Conservation (phyloP, 1,140 invertebrate genomes). For the Neelides sp. region DNA sequence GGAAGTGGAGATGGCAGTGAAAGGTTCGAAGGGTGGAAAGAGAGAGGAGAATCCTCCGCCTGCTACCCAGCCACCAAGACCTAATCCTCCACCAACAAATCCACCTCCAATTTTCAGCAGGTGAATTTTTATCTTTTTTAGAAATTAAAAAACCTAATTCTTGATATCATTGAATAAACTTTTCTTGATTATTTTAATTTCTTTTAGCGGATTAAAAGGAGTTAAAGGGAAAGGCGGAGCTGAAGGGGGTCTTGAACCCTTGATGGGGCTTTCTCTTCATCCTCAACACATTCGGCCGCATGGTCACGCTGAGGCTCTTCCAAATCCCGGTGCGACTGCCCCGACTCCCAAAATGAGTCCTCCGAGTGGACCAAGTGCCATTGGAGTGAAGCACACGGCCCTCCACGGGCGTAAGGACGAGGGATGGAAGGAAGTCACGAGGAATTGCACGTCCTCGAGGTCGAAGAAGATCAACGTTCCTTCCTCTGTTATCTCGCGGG, state of each 20-base stretch:
- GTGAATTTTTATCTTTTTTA: too few species aligned
- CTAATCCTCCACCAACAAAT: slow-evolving; percentile 2
- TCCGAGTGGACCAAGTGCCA: too few species aligned
- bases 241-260: slow-evolving; percentile 17
- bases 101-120: neutral
- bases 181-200: too few species aligned
- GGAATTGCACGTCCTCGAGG: slow-evolving; percentile 43
- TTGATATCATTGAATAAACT: too few species aligned
- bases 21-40: neutral
- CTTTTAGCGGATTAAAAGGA: too few species aligned
- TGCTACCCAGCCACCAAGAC: neutral
- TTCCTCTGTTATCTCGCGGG: slow-evolving; percentile 81
- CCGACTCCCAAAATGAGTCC: too few species aligned
- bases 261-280: slow-evolving; percentile 26
- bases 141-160: too few species aligned
- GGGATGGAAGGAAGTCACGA: slow-evolving; percentile 92
- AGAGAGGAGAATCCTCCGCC: neutral
- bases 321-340: neutral
- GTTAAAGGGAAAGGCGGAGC: slow-evolving; percentile 6
- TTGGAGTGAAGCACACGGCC: too few species aligned
- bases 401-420: slow-evolving; percentile 74
- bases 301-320: neutral
- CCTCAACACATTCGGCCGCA: slow-evolving; percentile 9
- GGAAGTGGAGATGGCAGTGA: slow-evolving; percentile 3
- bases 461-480: slow-evolving; percentile 83